Base-by-base conservation (phyloP, 1,140 invertebrate species). In the Eciton burchellii region DNA sequence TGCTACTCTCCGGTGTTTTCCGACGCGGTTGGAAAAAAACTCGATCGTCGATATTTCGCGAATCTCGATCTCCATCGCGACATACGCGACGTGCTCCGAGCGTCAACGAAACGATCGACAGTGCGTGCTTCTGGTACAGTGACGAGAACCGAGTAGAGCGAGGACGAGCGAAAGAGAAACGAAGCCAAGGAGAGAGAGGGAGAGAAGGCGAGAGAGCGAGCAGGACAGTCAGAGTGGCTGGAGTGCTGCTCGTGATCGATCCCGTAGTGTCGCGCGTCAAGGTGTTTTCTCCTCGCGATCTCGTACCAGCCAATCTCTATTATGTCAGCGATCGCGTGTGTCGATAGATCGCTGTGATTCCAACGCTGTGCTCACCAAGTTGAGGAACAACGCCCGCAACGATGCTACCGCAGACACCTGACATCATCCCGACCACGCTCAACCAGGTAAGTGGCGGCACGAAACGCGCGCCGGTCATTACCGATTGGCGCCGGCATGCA, bases 331-430 rank as follows among this genome's bases (percentile, higher is more conserved):
- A 65, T 79, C 85, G 65, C 57, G 83, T 68, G 88, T 72, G 66
- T 59, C 60, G 45, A 19, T 54, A 41, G 60, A 84, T 72, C 72
- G 59, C 85, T 82, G 82, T 89, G 81, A 88, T 49, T 88, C 57
- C 35, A 6, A 35, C 2, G 66, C 59, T 84, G 82, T 73, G 71
- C 76, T 70, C 71, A 65, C 57, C 2, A 14, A 74, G 21, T 19
- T 16, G 59, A 45, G 16, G 43, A 47, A 68, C 62, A 81, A 83
- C 73, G 19, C 6, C 29, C 56, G 43, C 45, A 90, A 91, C 72
- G 84, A 93, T 93, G 92, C 81, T 92, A 79, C 90, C 92, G 54
- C 92, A 92, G 54, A 92, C 92, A 52, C 89, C 92, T 83, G 92
- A 93, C 41, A 93, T 93, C 63, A 93, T 93, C 49, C 90, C 92